These are phyloP conservation scores for Malacosoma neustria DNA, from an alignment of 2,888 invertebrate genomes.

Conservation along the genomic window DNA sequence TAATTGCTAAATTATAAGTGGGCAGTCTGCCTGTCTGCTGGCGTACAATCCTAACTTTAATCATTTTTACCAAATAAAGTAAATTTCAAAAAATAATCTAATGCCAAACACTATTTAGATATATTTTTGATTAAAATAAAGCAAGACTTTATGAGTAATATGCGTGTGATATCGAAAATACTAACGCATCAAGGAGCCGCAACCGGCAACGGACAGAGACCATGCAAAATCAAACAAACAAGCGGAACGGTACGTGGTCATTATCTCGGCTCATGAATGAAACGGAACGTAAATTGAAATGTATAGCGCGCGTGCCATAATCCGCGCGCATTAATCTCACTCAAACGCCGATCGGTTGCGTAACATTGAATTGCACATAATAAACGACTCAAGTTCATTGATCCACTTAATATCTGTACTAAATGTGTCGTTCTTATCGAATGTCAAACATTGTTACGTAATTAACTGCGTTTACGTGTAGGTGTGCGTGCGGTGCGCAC, in stretches of 20 bases:
- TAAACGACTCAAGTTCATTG: conserved; percentile 73
- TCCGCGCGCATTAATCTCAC: conserved; percentile 72
- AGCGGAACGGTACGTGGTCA: conserved; percentile 57
- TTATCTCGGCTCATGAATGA: conserved; percentile 71
- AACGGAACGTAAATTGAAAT: conserved; percentile 71
- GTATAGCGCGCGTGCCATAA: conserved; percentile 75
- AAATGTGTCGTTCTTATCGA: conserved; percentile 68
- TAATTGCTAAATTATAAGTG: too few species aligned
- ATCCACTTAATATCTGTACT: conserved; percentile 69
- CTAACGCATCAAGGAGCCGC: conserved; percentile 19
- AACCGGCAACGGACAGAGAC: conserved; percentile 16
- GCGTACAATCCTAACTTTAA: too few species aligned
- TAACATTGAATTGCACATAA: conserved; percentile 50
- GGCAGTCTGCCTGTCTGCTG: too few species aligned
- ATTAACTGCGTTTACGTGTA: conserved; percentile 51
- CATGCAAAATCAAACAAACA: conserved; percentile 48
- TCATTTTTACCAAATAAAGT: too few species aligned
- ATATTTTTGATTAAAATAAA: too few species aligned
- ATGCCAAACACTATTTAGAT: too few species aligned
- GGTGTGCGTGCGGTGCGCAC: conserved; percentile 32
- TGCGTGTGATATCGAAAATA: too few species aligned
- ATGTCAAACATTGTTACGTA: conserved; percentile 71
- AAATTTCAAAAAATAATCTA: too few species aligned
- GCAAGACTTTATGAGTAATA: too few species aligned
- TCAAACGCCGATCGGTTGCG: conserved; percentile 68